Evolutionary conservation across 2,888 invertebrate species (phyloP).

Genomic region (Desoria tigrina): DNA sequence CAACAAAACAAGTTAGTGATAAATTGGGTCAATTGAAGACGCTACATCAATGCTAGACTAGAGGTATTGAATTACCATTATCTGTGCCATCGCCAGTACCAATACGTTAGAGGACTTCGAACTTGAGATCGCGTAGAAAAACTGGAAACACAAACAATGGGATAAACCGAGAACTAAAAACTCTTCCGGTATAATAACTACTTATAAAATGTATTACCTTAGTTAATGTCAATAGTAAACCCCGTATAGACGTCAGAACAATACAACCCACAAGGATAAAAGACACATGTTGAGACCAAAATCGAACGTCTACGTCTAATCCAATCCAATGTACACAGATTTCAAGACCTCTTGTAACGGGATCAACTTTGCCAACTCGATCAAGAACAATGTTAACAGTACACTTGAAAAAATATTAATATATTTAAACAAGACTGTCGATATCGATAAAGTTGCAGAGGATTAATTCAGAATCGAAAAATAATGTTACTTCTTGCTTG

Average conservation of each 20-base stretch:
- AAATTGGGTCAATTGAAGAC: too few relatives aligned
- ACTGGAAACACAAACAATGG: conserved; percentile 66
- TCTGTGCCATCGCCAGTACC: conserved; percentile 92
- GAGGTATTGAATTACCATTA: conserved; percentile 70
- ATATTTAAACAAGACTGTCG: background rate
- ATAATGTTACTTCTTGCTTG: background rate
- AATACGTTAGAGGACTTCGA: conserved; percentile 98
- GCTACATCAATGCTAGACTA: too few relatives aligned
- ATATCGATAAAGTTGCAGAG: background rate
- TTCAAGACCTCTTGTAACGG: conserved; percentile 93
- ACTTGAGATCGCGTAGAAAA: conserved; percentile 98
- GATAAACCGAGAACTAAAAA: too few relatives aligned
- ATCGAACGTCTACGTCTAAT: conserved; percentile 91
- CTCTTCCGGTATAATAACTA: background rate
- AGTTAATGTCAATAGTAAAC: conserved; percentile 90
- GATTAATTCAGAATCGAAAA: too few relatives aligned
- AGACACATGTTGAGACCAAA: conserved; percentile 99
- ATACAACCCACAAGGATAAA: conserved; percentile 96
- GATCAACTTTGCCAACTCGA: conserved; percentile 96
- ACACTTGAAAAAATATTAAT: conserved; percentile 65
- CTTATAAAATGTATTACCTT: conserved; percentile 68
- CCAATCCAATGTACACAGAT: conserved; percentile 96
- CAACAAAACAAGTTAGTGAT: too few relatives aligned
- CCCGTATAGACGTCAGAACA: conserved; percentile 95
- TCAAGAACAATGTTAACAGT: conserved; percentile 99